Evolutionary conservation across 2,797 vertebrate species (phyloP).

Genomic region (Phoxinus dragarum): DNA sequence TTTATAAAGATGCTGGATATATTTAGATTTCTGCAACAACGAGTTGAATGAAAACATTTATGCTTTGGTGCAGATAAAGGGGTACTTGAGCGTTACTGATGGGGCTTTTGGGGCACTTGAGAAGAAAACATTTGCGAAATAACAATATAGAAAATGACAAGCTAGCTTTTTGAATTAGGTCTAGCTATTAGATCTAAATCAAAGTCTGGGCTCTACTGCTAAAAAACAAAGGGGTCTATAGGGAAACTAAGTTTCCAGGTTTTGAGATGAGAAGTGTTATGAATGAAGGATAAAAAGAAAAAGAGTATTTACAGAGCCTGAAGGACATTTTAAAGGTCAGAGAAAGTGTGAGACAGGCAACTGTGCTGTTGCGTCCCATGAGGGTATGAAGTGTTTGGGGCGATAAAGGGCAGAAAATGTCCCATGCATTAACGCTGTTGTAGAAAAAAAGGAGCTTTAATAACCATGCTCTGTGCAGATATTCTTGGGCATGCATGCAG

Average conservation of each 20-base stretch:
- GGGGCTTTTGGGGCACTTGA: not conserved
- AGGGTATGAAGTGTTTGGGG: slow-evolving; percentile 35
- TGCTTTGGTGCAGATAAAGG: not conserved
- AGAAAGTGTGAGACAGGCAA: slow-evolving; percentile 47
- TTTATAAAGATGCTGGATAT: not conserved
- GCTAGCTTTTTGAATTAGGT: not conserved
- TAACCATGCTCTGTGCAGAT: slow-evolving; percentile 12
- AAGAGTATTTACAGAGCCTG: slow-evolving; percentile 40
- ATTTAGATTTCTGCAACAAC: not conserved
- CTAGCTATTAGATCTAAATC: not conserved
- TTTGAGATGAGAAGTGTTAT: slow-evolving; percentile 28
- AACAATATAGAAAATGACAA: not conserved
- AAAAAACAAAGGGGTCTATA: slow-evolving; percentile 7
- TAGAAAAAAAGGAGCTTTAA: not conserved
- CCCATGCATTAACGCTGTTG: not conserved
- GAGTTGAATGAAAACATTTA: no score
- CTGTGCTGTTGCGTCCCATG: slow-evolving; percentile 30
- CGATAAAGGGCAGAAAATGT: slow-evolving; percentile 14
- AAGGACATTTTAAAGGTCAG: slow-evolving; percentile 56
- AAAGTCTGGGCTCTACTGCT: slow-evolving; percentile 4
- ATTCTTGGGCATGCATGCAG: not conserved
- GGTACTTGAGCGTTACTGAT: not conserved
- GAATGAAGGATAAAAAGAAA: not conserved
- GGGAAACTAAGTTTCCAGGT: slow-evolving; percentile 47
- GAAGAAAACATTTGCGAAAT: not conserved